Percentiles rank a stretch among this genome's conserved stretches.
These are phyloP conservation scores for Atta cephalotes DNA, from an alignment of 1,140 invertebrate species.

Conservation along the genomic window DNA sequence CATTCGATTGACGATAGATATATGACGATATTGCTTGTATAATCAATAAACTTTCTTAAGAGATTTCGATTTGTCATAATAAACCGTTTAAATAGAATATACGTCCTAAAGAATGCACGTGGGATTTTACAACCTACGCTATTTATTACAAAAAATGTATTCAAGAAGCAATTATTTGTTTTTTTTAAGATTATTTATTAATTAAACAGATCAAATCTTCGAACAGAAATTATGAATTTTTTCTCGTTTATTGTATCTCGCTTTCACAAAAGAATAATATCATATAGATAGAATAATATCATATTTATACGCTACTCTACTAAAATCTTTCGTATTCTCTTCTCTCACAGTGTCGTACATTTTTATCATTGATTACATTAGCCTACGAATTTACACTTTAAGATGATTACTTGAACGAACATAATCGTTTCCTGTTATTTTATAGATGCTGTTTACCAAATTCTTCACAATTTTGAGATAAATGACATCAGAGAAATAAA, in stretches of 20 bases:
- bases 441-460: too few species aligned
- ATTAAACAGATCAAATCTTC: background rate
- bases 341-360: background rate
- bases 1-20: conserved; percentile 21
- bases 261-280: background rate
- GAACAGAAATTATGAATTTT: background rate
- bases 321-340: background rate
- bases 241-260: background rate
- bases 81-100: conserved; percentile 32
- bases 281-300: background rate
- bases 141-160: background rate
- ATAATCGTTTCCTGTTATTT: too few species aligned
- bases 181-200: conserved; percentile 8
- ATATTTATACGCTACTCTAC: background rate
- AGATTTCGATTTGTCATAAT: conserved; percentile 45
- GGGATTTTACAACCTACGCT: background rate
- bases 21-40: conserved; percentile 20
- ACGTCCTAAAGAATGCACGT: background rate
- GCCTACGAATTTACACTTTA: too few species aligned
- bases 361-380: background rate
- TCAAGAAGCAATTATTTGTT: conserved; percentile 7
- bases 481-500: too few species aligned
- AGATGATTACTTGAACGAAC: too few species aligned
- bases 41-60: conserved; percentile 37
- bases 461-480: too few species aligned